These are phyloP conservation scores for Falco novaeseelandiae DNA, from an alignment of 2,797 vertebrate species.

Conservation along the genomic window DNA sequence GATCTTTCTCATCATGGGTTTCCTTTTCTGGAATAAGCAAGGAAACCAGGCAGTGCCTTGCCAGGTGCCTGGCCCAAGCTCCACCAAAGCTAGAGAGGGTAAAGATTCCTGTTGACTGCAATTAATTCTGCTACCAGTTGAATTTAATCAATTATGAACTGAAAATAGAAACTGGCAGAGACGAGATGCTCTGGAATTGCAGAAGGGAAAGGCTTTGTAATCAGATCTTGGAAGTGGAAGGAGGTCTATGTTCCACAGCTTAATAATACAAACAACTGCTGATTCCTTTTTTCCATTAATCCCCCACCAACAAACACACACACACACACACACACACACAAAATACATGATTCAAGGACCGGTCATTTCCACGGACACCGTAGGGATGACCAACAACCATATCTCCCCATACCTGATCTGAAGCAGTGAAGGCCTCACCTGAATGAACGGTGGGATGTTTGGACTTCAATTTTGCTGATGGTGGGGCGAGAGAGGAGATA, in stretches of 20 bases:
- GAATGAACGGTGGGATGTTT: neutral
- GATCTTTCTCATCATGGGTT: neutral
- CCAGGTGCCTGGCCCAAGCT: neutral
- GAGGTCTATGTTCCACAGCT: neutral
- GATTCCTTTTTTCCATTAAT: neutral
- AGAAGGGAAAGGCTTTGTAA: slow-evolving; percentile 7
- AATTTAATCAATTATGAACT: neutral
- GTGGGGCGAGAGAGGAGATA: neutral
- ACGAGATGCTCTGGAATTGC: neutral
- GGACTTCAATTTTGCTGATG: neutral
- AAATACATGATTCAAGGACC: neutral
- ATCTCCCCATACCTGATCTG: neutral
- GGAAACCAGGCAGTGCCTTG: neutral
- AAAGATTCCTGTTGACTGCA: neutral
- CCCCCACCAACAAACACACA: neutral
- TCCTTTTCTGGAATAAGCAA: neutral
- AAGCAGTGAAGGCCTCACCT: neutral
- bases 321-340: neutral
- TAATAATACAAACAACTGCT: neutral
- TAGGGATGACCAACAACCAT: neutral
- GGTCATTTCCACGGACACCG: neutral
- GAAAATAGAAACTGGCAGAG: slow-evolving; percentile 1
- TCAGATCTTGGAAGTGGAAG: slow-evolving; percentile 15
- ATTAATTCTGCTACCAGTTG: neutral
- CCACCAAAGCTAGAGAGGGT: neutral